Evolutionary conservation across 2,888 invertebrate genomes (phyloP), one percentile per base, ranked within the genome.

Genomic region (Zootermopsis nevadensis): DNA sequence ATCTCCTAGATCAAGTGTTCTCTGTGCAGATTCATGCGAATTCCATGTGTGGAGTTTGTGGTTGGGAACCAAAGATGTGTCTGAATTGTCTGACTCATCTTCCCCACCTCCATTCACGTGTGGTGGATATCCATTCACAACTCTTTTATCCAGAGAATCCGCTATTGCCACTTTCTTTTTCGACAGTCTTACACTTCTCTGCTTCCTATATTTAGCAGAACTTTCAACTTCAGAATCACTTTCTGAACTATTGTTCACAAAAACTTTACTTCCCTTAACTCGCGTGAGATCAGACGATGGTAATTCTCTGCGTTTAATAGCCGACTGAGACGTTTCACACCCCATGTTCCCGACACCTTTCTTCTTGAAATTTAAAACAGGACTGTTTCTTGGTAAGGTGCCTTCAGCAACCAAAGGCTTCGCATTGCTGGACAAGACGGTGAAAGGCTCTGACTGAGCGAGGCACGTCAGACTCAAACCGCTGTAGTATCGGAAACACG

Each of bases 401-500:
- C 22, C n/a, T 38, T 35, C 33, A 6, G 31, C 31, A 22, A 6
- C 22, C 2, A 33, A 69, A 4, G 30, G 22, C 22, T 2, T 22
- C 24, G 4, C 33, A 15, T 3, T n/a, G 33, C 33, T 38, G 88
- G 92, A 92, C 87, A 92, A 91, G 87, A 93, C 69, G 10, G 82
- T 92, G 84, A 93, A 90, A 84, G 93, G 92, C 84, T 93, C 91
- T 19, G 93, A 92, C 89, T 94, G 93, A 85, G 93, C 93, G 86
- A 92, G 91, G 88, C 93, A 93, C 87, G 93, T 92, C 86, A 93
- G 91, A 85, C 91, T 92, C 84, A 93, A 90, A 86, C 93, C 93
- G 89, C 93, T 93, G 90, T 93, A 94, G 89, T 94, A 94, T 80
- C 94, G 93, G 89, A 94, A 94, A 88, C 94, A 94, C 86, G 94